Conservation (phyloP, 2,888 invertebrate species). For the Troides helena region DNA sequence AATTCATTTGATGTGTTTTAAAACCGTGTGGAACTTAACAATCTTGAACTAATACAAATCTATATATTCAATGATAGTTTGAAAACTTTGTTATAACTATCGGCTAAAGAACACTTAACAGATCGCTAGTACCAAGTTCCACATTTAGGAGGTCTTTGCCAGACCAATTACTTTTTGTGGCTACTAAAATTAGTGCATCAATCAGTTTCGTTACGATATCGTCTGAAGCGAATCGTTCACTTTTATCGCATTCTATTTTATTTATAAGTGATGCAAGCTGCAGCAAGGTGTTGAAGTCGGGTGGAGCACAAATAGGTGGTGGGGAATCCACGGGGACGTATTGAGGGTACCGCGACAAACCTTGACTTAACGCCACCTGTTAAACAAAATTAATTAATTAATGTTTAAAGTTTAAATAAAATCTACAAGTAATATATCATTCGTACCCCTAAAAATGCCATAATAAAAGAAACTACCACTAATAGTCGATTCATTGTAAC, state of each 20-base stretch:
- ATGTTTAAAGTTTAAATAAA: background rate
- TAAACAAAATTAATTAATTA: background rate
- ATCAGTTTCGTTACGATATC: conserved; percentile 29
- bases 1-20: background rate
- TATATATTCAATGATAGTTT: background rate
- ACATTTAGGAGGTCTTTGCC: conserved; percentile 20
- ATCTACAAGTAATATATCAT: background rate
- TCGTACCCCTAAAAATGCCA: conserved; percentile 21
- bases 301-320: conserved; percentile 8
- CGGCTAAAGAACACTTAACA: conserved; percentile 15
- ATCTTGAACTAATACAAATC: background rate
- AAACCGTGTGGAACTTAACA: background rate
- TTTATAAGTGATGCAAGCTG: conserved; percentile 27
- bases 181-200: conserved; percentile 28
- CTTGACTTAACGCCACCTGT: conserved; percentile 22
- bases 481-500: conserved; percentile 26
- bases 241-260: conserved; percentile 27
- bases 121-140: conserved; percentile 19
- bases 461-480: conserved; percentile 18
- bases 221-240: conserved; percentile 21
- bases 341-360: conserved; percentile 20
- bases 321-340: conserved; percentile 23
- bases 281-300: conserved; percentile 26
- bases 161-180: conserved; percentile 20
- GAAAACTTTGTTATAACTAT: background rate